Percentiles rank a stretch among this genome's conserved stretches.
phyloP scores from a whole-genome alignment of 1,140 invertebrate genomes.

The Drosophila neocordata region DNA sequence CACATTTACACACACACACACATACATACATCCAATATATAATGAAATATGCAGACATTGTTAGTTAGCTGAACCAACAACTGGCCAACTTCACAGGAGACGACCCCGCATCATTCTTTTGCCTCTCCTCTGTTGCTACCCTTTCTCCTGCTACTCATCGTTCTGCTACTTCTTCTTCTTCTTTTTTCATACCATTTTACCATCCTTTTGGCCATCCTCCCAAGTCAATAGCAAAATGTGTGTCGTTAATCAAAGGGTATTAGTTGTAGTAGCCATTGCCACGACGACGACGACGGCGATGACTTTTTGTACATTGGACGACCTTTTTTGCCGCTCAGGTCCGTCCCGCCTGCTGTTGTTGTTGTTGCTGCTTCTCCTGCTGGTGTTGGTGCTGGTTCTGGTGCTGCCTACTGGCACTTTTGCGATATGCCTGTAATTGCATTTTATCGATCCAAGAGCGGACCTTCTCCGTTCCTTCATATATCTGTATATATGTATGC shows the following conservation, averaged over 20 bases:
- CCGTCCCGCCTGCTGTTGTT: slow-evolving; percentile 5
- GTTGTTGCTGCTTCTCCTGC: not conserved
- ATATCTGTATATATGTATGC: not conserved
- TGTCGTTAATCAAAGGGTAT: slow-evolving; percentile 81
- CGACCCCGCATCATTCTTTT: not conserved
- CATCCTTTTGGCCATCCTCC: slow-evolving; percentile 1
- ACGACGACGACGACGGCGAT: slow-evolving; percentile 42
- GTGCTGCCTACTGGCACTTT: slow-evolving; percentile 69
- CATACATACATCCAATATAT: slow-evolving; percentile 18
- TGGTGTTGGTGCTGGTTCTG: slow-evolving; percentile 23
- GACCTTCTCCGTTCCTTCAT: slow-evolving; percentile 16
- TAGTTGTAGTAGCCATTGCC: slow-evolving; percentile 72
- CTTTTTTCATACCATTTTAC: not conserved
- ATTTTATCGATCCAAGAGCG: slow-evolving; percentile 75
- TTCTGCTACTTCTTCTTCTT: not conserved
- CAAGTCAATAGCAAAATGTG: slow-evolving; percentile 78
- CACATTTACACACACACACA: slow-evolving; percentile 19
- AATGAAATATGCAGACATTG: slow-evolving; percentile 73
- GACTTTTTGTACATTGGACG: slow-evolving; percentile 77
- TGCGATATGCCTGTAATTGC: slow-evolving; percentile 81
- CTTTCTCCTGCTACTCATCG: not conserved
- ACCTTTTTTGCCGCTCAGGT: slow-evolving; percentile 56
- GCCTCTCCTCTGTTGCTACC: not conserved
- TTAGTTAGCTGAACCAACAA: slow-evolving; percentile 51
- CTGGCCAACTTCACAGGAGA: slow-evolving; percentile 73